Conservation (phyloP, 2,797 vertebrate species). For the Fistularia tabacaria region DNA sequence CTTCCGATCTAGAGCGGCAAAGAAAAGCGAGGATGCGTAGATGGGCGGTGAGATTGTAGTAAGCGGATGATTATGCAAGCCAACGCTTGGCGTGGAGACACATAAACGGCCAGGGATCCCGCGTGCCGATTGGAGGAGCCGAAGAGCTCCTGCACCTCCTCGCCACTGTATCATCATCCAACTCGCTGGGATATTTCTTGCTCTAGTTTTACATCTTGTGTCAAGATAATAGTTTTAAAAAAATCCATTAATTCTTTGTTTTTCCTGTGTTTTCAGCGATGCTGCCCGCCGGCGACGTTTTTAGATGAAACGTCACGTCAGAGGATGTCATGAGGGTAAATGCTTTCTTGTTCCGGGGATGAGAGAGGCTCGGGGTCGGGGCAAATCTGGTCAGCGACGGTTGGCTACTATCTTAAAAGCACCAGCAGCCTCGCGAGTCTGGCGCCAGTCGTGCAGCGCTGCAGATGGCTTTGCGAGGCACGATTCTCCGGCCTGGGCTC, state of each 20-base stretch:
- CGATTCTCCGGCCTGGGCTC: slow-evolving; percentile 10
- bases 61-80: slow-evolving; percentile 56
- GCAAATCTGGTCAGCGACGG: slow-evolving; percentile 39
- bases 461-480: slow-evolving; percentile 55
- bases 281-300: too few relatives aligned
- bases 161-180: neutral
- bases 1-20: too few relatives aligned
- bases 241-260: neutral
- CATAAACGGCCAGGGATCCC: slow-evolving; percentile 36
- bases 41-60: too few relatives aligned
- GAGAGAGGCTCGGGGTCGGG: slow-evolving; percentile 13
- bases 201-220: too few relatives aligned
- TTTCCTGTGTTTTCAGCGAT: neutral
- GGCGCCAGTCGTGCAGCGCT: slow-evolving; percentile 40
- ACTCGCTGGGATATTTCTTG: too few relatives aligned
- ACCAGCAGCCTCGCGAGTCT: slow-evolving; percentile 37
- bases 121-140: too few relatives aligned
- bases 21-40: too few relatives aligned
- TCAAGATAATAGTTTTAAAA: too few relatives aligned
- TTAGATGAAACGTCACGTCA: too few relatives aligned
- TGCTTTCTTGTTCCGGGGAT: slow-evolving; percentile 17
- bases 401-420: slow-evolving; percentile 37
- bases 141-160: slow-evolving; percentile 29
- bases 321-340: slow-evolving; percentile 8
- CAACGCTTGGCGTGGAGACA: slow-evolving; percentile 36